Evolutionary conservation across 2,888 invertebrate species (phyloP).

Genomic region (Eueremaeus valkanovi): DNA sequence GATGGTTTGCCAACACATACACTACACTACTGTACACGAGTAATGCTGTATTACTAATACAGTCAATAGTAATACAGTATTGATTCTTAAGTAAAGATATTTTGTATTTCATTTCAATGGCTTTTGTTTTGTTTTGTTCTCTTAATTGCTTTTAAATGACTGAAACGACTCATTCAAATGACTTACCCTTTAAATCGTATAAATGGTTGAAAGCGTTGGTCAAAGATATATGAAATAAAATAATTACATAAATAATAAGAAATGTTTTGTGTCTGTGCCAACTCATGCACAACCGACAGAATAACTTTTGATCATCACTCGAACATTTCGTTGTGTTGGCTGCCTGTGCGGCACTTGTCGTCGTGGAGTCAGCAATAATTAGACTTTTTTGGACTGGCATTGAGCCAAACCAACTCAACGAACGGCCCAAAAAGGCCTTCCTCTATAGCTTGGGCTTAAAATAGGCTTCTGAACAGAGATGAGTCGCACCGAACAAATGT

Average conservation of each 20-base stretch:
- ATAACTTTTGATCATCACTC: not conserved
- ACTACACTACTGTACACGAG: too few relatives aligned
- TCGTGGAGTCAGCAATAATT: not conserved
- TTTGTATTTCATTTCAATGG: too few relatives aligned
- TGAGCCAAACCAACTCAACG: not conserved
- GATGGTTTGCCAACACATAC: too few relatives aligned
- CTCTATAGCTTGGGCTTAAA: not conserved
- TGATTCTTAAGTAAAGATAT: too few relatives aligned
- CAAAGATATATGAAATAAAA: not conserved
- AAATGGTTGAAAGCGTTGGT: too few relatives aligned
- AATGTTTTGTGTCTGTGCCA: not conserved
- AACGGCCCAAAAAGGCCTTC: not conserved
- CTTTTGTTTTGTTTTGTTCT: too few relatives aligned
- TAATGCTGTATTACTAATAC: too few relatives aligned
- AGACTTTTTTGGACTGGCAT: not conserved
- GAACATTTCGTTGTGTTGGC: not conserved
- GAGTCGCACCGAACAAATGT: not conserved
- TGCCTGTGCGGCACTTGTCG: slow-evolving; percentile 5
- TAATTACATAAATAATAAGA: not conserved
- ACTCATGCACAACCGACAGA: not conserved
- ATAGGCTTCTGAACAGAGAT: not conserved
- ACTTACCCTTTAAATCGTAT: too few relatives aligned
- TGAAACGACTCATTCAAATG: too few relatives aligned
- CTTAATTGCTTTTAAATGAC: too few relatives aligned
- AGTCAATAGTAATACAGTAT: too few relatives aligned